Percentiles rank a stretch among this genome's conserved stretches.
phyloP scores from a whole-genome alignment of 2,888 invertebrate genomes.

The Siphlonurus alternatus region DNA sequence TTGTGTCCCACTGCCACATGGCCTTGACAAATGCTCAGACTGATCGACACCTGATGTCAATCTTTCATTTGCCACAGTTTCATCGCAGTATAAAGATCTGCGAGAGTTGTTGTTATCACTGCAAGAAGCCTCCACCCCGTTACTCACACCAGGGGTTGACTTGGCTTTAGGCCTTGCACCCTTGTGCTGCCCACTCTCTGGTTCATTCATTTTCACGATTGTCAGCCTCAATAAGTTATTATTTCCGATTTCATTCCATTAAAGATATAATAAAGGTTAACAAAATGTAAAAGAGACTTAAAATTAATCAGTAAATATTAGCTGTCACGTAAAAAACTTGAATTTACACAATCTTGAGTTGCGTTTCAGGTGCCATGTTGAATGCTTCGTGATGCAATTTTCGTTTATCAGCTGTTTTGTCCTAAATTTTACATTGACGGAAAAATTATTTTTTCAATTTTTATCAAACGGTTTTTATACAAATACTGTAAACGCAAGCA shows the following conservation, averaged over 20 bases:
- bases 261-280: not conserved
- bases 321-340: not conserved
- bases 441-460: not conserved
- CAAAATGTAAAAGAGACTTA: not conserved
- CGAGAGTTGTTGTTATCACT: slow-evolving; percentile 1
- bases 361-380: not conserved
- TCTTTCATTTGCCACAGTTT: not conserved
- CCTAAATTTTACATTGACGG: not conserved
- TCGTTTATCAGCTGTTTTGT: not conserved
- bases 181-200: not conserved
- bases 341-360: not conserved
- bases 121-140: not conserved
- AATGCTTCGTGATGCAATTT: not conserved
- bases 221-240: not conserved
- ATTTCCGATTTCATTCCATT: not conserved
- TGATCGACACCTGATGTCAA: not conserved
- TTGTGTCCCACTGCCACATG: not conserved
- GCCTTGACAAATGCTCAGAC: not conserved
- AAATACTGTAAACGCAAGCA: not conserved
- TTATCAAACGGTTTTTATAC: not conserved
- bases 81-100: not conserved
- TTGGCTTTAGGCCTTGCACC: not conserved
- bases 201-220: not conserved
- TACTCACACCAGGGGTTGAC: not conserved
- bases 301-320: not conserved